Evolutionary conservation across 2,888 invertebrate genomes (phyloP).

Genomic region (Drosophila planitibia): DNA sequence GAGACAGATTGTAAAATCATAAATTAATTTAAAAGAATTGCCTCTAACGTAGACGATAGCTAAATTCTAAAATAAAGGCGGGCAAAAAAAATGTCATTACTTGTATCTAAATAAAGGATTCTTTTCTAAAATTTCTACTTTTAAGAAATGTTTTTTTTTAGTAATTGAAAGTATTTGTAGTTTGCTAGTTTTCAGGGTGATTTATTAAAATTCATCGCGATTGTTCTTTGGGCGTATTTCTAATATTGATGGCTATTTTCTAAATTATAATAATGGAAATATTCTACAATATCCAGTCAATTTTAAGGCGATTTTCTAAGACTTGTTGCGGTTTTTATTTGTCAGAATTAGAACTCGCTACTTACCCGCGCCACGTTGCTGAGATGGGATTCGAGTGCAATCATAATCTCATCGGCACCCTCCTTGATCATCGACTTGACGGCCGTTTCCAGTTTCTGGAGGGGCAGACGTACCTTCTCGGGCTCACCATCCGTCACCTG

Average conservation of each 20-base stretch:
- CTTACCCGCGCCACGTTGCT: slow-evolving; percentile 80
- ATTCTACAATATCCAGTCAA: background rate
- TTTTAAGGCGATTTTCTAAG: background rate
- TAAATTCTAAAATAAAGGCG: background rate
- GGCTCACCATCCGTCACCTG: slow-evolving; percentile 86
- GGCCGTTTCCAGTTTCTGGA: slow-evolving; percentile 86
- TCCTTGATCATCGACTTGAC: slow-evolving; percentile 73
- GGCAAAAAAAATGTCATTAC: background rate
- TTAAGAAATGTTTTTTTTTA: background rate
- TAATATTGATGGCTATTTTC: background rate
- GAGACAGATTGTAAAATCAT: background rate
- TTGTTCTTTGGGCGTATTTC: background rate
- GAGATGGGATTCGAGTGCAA: slow-evolving; percentile 86
- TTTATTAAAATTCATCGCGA: background rate
- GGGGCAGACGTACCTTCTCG: slow-evolving; percentile 86
- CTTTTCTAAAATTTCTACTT: background rate
- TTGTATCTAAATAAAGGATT: background rate
- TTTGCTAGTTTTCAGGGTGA: background rate
- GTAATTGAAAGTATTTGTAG: background rate
- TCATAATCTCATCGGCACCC: slow-evolving; percentile 86
- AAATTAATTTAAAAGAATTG: background rate
- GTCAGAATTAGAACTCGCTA: background rate
- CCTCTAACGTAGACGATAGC: background rate
- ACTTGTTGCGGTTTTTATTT: background rate
- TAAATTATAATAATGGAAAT: background rate